These are phyloP conservation scores for Catharus bicknelli DNA, from an alignment of 2,113 vertebrate species.

Conservation along the genomic window DNA sequence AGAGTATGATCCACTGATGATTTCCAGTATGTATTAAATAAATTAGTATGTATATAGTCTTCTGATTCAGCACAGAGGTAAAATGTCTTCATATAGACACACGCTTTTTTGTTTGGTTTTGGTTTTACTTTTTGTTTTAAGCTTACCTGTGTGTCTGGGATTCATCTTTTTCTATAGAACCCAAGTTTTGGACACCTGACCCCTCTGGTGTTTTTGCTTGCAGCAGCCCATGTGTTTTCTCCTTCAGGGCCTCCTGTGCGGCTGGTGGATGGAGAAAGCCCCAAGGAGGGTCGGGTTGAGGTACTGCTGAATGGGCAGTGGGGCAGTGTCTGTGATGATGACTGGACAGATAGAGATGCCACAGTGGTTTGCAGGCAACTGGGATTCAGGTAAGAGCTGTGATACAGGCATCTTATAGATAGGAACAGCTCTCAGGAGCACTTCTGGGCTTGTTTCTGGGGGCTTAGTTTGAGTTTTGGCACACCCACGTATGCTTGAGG, in stretches of 20 bases:
- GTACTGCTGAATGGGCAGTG: constrained; percentile 86
- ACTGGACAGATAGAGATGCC: constrained; percentile 84
- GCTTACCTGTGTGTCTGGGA: not conserved
- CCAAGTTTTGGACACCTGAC: not conserved
- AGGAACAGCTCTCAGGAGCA: not conserved
- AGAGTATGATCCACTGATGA: not conserved
- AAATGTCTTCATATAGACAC: not conserved
- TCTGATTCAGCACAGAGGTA: not conserved
- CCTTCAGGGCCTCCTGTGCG: constrained; percentile 69
- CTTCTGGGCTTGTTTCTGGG: not conserved
- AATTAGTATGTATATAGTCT: not conserved
- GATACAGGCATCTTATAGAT: not conserved
- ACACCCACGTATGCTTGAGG: not conserved
- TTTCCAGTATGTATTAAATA: constrained; percentile 10
- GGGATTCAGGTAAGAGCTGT: constrained; percentile 81
- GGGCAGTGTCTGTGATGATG: constrained; percentile 87
- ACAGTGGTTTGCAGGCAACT: constrained; percentile 89
- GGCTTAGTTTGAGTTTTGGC: not conserved
- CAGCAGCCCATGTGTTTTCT: not conserved
- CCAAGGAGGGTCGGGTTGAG: constrained; percentile 87
- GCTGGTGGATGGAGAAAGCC: constrained; percentile 84
- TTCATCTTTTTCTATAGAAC: not conserved
- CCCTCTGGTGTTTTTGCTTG: not conserved
- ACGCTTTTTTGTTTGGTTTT: not conserved
- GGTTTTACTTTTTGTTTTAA: not conserved